phyloP scores from a whole-genome alignment of 2,888 invertebrate genomes.

The Scaptomyza polygonia region DNA sequence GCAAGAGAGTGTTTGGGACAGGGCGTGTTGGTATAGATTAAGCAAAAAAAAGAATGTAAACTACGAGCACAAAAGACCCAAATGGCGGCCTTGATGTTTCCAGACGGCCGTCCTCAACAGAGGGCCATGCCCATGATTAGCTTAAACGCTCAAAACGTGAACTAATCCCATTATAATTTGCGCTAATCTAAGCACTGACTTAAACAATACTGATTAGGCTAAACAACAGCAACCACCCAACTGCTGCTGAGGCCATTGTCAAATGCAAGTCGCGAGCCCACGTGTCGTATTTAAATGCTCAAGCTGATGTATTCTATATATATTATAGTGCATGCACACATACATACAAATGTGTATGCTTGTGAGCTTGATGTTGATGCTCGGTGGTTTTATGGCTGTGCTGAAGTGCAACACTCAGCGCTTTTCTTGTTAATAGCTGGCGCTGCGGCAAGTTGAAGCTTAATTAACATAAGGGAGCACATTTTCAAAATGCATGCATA shows the following conservation, averaged over 20 bases:
- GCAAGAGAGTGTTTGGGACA: background rate
- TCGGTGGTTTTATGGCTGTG: constrained; percentile 31
- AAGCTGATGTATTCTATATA: constrained; percentile 17
- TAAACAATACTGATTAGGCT: constrained; percentile 60
- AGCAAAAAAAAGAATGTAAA: constrained; percentile 28
- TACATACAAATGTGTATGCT: background rate
- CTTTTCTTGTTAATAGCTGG: constrained; percentile 72
- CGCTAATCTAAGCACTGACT: constrained; percentile 67
- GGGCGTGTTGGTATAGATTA: background rate
- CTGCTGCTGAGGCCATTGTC: constrained; percentile 27
- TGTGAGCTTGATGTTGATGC: constrained; percentile 11
- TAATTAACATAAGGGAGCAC: constrained; percentile 73
- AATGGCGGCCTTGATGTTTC: constrained; percentile 60
- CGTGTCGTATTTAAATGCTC: constrained; percentile 39
- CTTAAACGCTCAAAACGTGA: constrained; percentile 28
- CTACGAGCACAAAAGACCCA: constrained; percentile 54
- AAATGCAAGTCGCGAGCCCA: constrained; percentile 38
- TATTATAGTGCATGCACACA: background rate
- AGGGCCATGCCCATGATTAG: constrained; percentile 23
- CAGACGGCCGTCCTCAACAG: constrained; percentile 46
- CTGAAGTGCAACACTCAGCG: constrained; percentile 63
- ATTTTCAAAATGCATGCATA: constrained; percentile 37
- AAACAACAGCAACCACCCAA: constrained; percentile 20
- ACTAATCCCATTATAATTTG: constrained; percentile 59
- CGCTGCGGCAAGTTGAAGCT: constrained; percentile 67